These are phyloP conservation scores for Saccostrea glomerata DNA, from an alignment of 1,140 invertebrate species.

Conservation along the genomic window DNA sequence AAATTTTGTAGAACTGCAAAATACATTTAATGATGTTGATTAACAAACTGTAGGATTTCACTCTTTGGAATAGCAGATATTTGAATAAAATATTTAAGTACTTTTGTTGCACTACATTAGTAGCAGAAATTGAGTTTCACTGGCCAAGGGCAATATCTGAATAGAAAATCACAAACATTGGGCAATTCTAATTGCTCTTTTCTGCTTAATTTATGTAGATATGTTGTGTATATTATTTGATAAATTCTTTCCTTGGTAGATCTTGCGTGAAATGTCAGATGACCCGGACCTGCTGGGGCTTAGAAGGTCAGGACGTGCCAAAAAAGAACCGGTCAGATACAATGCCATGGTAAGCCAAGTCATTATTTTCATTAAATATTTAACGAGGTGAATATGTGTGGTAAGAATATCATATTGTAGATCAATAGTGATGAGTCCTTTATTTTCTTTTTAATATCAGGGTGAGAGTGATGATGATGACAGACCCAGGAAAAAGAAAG, in stretches of 20 bases:
- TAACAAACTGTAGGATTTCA: too few relatives aligned
- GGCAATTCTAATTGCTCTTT: too few relatives aligned
- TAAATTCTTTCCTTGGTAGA: slow-evolving; percentile 52
- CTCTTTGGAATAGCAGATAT: too few relatives aligned
- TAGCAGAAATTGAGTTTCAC: too few relatives aligned
- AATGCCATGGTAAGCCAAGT: slow-evolving; percentile 55
- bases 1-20: too few relatives aligned
- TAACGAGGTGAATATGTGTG: not conserved
- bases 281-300: slow-evolving; percentile 75
- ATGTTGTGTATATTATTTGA: too few relatives aligned
- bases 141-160: too few relatives aligned
- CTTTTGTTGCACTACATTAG: too few relatives aligned
- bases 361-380: not conserved
- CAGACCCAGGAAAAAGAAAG: slow-evolving; percentile 42
- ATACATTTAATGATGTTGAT: too few relatives aligned
- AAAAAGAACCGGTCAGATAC: slow-evolving; percentile 71
- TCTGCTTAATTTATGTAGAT: too few relatives aligned
- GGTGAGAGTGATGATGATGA: slow-evolving; percentile 55
- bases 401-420: not conserved
- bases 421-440: not conserved
- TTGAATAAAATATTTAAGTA: too few relatives aligned
- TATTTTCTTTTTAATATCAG: not conserved
- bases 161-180: too few relatives aligned
- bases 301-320: slow-evolving; percentile 69
- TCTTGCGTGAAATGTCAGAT: slow-evolving; percentile 65